Evolutionary conservation across 2,797 vertebrate genomes (phyloP).

Genomic region (Siniperca scherzeri): DNA sequence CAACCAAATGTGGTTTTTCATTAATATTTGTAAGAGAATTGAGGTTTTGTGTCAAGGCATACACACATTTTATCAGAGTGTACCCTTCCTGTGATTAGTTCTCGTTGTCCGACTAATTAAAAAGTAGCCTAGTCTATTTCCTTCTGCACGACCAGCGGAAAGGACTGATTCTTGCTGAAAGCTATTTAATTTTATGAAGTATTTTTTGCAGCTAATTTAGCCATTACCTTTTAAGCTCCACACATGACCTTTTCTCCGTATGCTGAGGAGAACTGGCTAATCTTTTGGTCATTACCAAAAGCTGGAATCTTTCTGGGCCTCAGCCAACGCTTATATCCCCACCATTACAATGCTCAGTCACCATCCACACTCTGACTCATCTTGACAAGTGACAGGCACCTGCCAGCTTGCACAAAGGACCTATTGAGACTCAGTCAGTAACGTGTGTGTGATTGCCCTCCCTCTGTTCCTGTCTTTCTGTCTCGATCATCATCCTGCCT

Average conservation of each 20-base stretch:
- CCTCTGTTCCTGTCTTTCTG: conserved; percentile 52
- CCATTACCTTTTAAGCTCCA: conserved; percentile 65
- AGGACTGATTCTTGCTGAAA: conserved; percentile 56
- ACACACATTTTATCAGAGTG: conserved; percentile 57
- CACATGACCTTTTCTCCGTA: conserved; percentile 74
- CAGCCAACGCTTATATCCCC: conserved; percentile 36
- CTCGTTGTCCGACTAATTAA: conserved; percentile 67
- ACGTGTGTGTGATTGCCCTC: conserved; percentile 52
- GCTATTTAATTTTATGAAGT: conserved; percentile 72
- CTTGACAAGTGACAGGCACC: conserved; percentile 76
- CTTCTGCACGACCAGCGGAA: conserved; percentile 55
- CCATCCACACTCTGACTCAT: conserved; percentile 63
- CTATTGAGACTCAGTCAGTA: conserved; percentile 60
- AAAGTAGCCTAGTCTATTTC: conserved; percentile 69
- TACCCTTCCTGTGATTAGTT: conserved; percentile 65
- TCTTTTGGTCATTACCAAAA: conserved; percentile 63
- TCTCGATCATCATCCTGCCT: conserved; percentile 36
- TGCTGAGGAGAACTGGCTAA: conserved; percentile 56
- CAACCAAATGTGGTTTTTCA: conserved; percentile 38
- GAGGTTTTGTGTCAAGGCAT: conserved; percentile 36
- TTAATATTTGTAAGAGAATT: conserved; percentile 41
- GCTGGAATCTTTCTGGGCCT: conserved; percentile 51
- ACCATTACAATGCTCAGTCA: conserved; percentile 45
- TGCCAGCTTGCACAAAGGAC: conserved; percentile 72
- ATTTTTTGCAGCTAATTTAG: conserved; percentile 74